These are phyloP conservation scores for Eospalax fontanierii DNA, from an alignment of 2,797 vertebrate species.

Conservation along the genomic window DNA sequence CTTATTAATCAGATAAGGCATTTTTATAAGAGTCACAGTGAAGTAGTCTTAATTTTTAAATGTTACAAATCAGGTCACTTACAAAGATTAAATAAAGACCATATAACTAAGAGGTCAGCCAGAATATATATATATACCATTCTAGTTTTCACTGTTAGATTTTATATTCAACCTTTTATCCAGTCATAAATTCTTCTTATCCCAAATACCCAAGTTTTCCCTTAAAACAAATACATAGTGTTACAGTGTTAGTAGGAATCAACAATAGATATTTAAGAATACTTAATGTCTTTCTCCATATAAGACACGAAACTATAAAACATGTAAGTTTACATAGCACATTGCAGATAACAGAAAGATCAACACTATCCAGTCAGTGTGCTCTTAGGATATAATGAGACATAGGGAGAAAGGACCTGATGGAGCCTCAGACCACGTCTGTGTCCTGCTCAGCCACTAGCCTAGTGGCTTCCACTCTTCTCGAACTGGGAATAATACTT, in stretches of 20 bases:
- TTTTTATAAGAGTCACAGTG: background rate
- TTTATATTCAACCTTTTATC: background rate
- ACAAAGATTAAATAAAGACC: background rate
- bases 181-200: background rate
- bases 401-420: background rate
- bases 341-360: background rate
- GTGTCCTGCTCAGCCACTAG: background rate
- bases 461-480: background rate
- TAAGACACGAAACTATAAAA: conserved; percentile 21
- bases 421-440: background rate
- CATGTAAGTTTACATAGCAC: background rate
- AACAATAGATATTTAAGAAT: background rate
- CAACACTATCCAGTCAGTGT: background rate
- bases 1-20: background rate
- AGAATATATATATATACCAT: background rate
- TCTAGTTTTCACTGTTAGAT: background rate
- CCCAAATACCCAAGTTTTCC: background rate
- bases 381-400: background rate
- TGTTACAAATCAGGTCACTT: background rate
- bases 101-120: background rate
- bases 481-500: background rate
- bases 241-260: background rate
- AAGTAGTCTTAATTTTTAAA: background rate
- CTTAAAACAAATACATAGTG: background rate
- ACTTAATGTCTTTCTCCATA: background rate